These are phyloP conservation scores for Falcunculus frontatus DNA, from an alignment of 2,113 vertebrate species.

Conservation along the genomic window DNA sequence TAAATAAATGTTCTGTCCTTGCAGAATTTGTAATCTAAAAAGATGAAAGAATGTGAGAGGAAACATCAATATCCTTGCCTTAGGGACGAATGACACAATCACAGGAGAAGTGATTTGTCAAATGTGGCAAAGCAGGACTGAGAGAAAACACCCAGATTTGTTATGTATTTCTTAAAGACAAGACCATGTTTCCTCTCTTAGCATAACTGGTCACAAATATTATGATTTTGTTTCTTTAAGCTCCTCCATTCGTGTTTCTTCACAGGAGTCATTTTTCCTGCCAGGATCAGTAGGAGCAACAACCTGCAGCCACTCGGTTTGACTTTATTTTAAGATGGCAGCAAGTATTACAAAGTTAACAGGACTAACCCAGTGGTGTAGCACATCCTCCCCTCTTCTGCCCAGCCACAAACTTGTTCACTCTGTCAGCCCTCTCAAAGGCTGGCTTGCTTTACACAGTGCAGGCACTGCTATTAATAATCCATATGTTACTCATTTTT, in stretches of 20 bases:
- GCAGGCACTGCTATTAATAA: not conserved
- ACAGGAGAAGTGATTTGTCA: not conserved
- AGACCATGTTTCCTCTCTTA: not conserved
- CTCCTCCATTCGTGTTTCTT: not conserved
- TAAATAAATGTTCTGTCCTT: constrained; percentile 2
- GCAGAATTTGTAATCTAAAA: constrained; percentile 10
- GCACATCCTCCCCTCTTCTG: not conserved
- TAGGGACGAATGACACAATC: not conserved
- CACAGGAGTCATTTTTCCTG: not conserved
- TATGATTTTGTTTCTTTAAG: not conserved
- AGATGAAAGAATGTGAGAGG: not conserved
- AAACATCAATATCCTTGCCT: not conserved
- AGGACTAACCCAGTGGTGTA: not conserved
- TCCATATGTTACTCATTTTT: not conserved
- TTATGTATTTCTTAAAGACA: not conserved
- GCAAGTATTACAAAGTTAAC: not conserved
- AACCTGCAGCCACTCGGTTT: not conserved
- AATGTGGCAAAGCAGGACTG: not conserved
- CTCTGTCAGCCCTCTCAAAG: not conserved
- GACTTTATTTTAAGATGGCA: not conserved
- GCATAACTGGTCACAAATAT: not conserved
- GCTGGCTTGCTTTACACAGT: not conserved
- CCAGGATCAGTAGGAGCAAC: not conserved
- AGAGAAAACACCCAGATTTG: not conserved
- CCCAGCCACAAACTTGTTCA: not conserved